A percentile compares a stretch with the other conserved stretches of the same genome.
Conservation (phyloP, 1,140 invertebrate species). For the Steinernema feltiae region DNA sequence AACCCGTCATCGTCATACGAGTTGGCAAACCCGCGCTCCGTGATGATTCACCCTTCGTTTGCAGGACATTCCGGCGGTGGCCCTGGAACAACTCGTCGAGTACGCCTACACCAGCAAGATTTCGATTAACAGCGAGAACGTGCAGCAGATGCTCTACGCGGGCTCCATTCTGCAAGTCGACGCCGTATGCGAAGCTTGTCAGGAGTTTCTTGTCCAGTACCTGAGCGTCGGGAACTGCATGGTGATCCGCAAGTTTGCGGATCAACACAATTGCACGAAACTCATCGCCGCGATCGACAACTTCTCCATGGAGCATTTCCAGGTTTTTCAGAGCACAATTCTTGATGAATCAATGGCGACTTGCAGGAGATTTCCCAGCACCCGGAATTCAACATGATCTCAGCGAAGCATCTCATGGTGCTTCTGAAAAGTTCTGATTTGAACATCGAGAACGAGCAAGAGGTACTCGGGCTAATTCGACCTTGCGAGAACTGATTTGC, state of each 20-base stretch:
- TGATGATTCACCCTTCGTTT: not conserved
- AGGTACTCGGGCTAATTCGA: slow-evolving; percentile 11
- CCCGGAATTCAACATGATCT: slow-evolving; percentile 30
- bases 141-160: slow-evolving; percentile 38
- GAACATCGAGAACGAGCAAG: slow-evolving; percentile 30
- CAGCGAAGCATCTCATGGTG: slow-evolving; percentile 28
- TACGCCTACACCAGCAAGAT: slow-evolving; percentile 38
- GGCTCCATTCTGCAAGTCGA: slow-evolving; percentile 40
- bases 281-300: slow-evolving; percentile 30
- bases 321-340: not conserved
- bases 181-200: slow-evolving; percentile 27
- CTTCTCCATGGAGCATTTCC: slow-evolving; percentile 36
- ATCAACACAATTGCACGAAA: slow-evolving; percentile 34
- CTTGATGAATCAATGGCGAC: slow-evolving; percentile 7
- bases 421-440: slow-evolving; percentile 33
- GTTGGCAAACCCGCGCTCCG: not conserved
- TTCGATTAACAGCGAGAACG: slow-evolving; percentile 29
- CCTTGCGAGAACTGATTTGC: not conserved
- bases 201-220: slow-evolving; percentile 31
- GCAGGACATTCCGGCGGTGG: slow-evolving; percentile 29
- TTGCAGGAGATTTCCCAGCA: slow-evolving; percentile 23
- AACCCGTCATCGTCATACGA: slow-evolving; percentile 12
- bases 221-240: slow-evolving; percentile 36
- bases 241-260: slow-evolving; percentile 31
- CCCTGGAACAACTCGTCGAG: slow-evolving; percentile 26